phyloP scores from a whole-genome alignment of 2,888 invertebrate genomes.

The Psylliodes chrysocephalus region DNA sequence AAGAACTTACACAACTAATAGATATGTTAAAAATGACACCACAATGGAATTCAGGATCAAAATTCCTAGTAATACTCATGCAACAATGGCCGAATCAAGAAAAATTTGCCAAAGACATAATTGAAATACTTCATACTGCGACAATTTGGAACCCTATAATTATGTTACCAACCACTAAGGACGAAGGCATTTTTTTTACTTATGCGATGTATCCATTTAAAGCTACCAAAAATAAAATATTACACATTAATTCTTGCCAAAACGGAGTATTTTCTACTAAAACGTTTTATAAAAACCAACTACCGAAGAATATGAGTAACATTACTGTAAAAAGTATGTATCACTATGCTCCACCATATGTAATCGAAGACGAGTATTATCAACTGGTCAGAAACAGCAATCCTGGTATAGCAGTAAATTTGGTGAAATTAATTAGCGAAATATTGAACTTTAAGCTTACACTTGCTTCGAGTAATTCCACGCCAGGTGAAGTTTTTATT shows the following conservation, averaged over 20 bases:
- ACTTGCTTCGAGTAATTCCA: background rate
- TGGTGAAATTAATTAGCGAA: background rate
- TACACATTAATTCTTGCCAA: background rate
- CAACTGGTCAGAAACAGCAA: background rate
- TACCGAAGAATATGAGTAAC: background rate
- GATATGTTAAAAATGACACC: too few species aligned
- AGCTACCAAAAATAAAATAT: background rate
- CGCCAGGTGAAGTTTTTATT: background rate
- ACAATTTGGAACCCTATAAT: too few species aligned
- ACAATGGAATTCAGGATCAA: too few species aligned
- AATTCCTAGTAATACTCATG: too few species aligned
- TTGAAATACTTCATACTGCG: too few species aligned
- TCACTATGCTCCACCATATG: background rate
- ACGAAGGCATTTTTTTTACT: background rate
- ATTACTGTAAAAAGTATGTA: background rate
- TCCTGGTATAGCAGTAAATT: background rate
- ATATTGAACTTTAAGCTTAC: background rate
- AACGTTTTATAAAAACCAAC: background rate
- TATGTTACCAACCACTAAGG: too few species aligned
- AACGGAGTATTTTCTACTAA: background rate
- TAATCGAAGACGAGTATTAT: background rate
- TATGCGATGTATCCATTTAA: background rate
- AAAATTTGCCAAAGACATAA: too few species aligned
- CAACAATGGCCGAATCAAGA: too few species aligned
- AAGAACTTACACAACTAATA: too few species aligned